Conservation (phyloP, 2,797 vertebrate genomes). For the Cynodonichthys magdalenae region DNA sequence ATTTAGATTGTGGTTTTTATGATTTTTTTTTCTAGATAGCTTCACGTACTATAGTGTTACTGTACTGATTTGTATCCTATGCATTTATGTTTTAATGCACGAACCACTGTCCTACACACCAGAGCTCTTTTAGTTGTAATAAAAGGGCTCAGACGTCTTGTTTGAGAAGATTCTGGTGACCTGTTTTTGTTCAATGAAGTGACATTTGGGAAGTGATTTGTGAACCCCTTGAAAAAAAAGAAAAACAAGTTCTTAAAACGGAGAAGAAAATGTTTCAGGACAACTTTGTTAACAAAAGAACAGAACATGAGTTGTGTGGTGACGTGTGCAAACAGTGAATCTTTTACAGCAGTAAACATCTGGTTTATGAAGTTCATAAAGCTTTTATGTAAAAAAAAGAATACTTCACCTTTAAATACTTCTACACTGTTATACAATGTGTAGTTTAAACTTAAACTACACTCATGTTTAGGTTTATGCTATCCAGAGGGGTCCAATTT, state of each 20-base stretch:
- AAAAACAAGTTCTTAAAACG: conserved; percentile 5
- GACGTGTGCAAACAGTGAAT: too few relatives aligned
- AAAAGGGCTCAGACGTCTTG: not conserved
- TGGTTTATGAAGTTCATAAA: too few relatives aligned
- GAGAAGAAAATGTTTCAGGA: conserved; percentile 6
- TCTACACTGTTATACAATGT: too few relatives aligned
- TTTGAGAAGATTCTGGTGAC: conserved; percentile 16
- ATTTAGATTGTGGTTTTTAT: conserved; percentile 45
- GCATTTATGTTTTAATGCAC: conserved; percentile 59
- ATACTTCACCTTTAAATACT: too few relatives aligned
- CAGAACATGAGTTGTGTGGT: not conserved
- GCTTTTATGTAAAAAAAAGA: too few relatives aligned
- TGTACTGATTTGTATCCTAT: conserved; percentile 70
- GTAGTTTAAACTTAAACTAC: too few relatives aligned
- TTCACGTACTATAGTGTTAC: conserved; percentile 49
- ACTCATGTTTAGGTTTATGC: too few relatives aligned
- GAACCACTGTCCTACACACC: conserved; percentile 1
- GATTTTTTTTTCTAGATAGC: conserved; percentile 59
- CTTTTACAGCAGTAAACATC: too few relatives aligned
- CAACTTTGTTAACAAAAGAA: conserved; percentile 4
- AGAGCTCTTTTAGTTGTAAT: not conserved
- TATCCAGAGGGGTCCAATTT: too few relatives aligned
- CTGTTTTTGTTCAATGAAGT: conserved; percentile 10
- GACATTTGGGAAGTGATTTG: not conserved
- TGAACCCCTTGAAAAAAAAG: conserved; percentile 1